Evolutionary conservation across 2,113 vertebrate genomes (phyloP), one percentile per base, ranked within the genome.

Genomic region (Ailurus styani): DNA sequence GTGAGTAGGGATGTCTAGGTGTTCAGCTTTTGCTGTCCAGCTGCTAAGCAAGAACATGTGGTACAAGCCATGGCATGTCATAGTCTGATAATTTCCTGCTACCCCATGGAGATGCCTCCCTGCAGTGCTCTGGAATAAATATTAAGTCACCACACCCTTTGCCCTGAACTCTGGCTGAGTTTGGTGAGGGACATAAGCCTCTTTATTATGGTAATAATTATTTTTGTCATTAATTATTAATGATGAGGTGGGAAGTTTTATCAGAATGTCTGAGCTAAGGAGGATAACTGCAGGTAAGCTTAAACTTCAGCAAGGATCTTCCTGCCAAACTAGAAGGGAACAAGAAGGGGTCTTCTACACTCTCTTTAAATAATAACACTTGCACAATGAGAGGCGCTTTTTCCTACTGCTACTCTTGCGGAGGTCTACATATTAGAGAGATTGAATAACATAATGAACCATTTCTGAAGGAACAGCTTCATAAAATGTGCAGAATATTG

Each of bases 41-140:
- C 25, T 50, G 29, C 37, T 77, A 75, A 68, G 9, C 15, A 54
- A 8, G 21, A 72, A 60, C 17, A 11, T 5, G 21, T 42, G 40
- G 14, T 42, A 1, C 0, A 77, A 91, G 7, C 12, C 0, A 13
- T n/a, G n/a, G 9, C 7, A 50, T 73, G 6, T n/a, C 5, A 27
- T 34, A 29, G 68, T 72, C 88, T 90, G 60, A 12, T 15, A 62
- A 78, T 79, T 90, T 84, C 79, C 47, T 72, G 34, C 18, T 37
- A n/a, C 20, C 7, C 12, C 3, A 0, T 0, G 52, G 54, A 81
- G 29, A 75, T 52, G 6, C 2, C 2, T 37, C 23, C 6, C 2
- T 37, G n/a, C 1, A 0, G 34, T 3, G 10, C 9, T 54, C 8
- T 15, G 62, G n/a, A 81, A 84, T 34, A 62, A 83, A 45, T 13